Conservation (phyloP, 2,113 vertebrate genomes). For the Periophthalmodon schlosseri region DNA sequence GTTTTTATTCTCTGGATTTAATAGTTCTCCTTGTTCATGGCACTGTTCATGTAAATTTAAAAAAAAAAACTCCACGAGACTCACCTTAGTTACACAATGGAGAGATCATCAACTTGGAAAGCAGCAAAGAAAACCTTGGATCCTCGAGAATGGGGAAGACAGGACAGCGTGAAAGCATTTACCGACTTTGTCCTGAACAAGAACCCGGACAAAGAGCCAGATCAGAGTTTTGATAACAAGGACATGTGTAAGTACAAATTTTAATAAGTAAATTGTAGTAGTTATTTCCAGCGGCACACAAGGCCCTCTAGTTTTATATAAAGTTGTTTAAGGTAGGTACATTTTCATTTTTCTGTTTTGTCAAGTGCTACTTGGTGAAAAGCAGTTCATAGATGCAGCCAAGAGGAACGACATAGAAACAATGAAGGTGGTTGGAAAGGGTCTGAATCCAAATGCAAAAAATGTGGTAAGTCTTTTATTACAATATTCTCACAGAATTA, state of each 20-base stretch:
- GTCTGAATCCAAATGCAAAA: conserved; percentile 82
- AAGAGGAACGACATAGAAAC: conserved; percentile 84
- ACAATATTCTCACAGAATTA: neutral
- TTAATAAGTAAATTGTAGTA: neutral
- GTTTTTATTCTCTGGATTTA: neutral
- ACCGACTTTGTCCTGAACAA: conserved; percentile 64
- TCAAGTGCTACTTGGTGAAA: conserved; percentile 84
- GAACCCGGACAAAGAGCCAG: conserved; percentile 46
- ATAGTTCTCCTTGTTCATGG: neutral
- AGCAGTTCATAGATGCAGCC: conserved; percentile 83
- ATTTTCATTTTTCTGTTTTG: conserved; percentile 13
- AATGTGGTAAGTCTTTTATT: conserved; percentile 79
- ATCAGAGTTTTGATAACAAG: conserved; percentile 69
- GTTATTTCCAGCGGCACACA: neutral
- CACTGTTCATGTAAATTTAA: neutral
- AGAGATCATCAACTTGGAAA: conserved; percentile 53
- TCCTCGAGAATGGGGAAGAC: conserved; percentile 64
- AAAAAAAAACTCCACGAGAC: neutral
- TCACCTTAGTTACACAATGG: conserved; percentile 53
- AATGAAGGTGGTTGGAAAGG: conserved; percentile 79
- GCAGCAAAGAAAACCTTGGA: conserved; percentile 60
- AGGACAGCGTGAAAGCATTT: conserved; percentile 56
- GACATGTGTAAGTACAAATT: conserved; percentile 77
- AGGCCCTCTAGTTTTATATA: too few species aligned
- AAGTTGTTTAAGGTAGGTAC: too few species aligned